Evolutionary conservation across 2,888 invertebrate genomes (phyloP), one percentile per base, ranked within the genome.

Genomic region (Mystacides longicornis): DNA sequence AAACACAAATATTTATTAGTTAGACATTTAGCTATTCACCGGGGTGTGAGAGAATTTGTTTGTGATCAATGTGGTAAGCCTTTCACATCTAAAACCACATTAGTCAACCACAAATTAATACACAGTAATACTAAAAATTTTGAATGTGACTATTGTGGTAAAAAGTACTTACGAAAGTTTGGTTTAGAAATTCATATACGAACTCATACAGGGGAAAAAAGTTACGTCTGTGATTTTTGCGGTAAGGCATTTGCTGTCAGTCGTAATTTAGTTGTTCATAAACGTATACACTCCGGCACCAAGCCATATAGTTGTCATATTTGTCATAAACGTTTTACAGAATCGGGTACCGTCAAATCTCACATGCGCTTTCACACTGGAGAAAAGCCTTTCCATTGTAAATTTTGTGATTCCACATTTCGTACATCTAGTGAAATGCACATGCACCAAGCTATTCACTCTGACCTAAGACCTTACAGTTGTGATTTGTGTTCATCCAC

Each of bases 331-430:
- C 22, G 48, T 2, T 48, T 48, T 18, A 48, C 48, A 22, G 48
- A 48, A 23, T 48, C 48, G 11, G 48, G 48, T 3, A 20, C 23
- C 2, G 48, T 48, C 14, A 46, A 46, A 21, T 7, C 20, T 46
- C 46, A 46, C 19, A 21, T 46, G 19, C 52, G 52, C n/a, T 16
- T 46, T 18, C 52, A 52, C 47, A 52, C 52, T 7, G 47, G 47
- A 4, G 43, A 52, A 22, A 52, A 47, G 22, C 42, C 42, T 16
- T 52, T 46, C 31, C 27, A 46, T 20, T 52, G 52, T 19, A 27
- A 46, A 47, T 27, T 47, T 14, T 52, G 52, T 19, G 33, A 45
- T 21, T 16, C 27, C 18, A 18, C 47, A 19, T 52, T 21, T 42
- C 43, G 47, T 5, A 52, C 42, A n/a, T 20, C 19, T 11, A 47